phyloP scores from a whole-genome alignment of 92 coral and sea anemone species.

The Pocillopora meandrina region DNA sequence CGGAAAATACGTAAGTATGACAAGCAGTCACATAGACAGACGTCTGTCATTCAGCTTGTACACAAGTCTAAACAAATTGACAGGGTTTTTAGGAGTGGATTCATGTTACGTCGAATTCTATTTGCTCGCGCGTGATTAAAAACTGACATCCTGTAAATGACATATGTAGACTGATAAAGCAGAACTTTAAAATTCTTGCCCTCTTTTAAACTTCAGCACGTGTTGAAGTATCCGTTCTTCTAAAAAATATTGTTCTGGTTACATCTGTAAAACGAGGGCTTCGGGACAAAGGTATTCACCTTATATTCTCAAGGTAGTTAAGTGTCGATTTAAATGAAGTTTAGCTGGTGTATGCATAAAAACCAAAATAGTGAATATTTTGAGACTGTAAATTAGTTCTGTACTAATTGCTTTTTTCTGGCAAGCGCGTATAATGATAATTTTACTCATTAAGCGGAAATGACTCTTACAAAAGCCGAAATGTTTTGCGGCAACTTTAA shows the following conservation, averaged over 20 bases:
- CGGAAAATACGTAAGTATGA: not conserved
- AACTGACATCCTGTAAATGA: not conserved
- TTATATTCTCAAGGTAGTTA: too few species aligned
- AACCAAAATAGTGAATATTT: not conserved
- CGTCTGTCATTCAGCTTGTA: not conserved
- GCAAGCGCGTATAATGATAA: not conserved
- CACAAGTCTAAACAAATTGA: not conserved
- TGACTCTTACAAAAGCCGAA: not conserved
- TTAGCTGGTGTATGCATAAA: not conserved
- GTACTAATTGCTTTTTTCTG: not conserved
- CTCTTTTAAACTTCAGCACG: not conserved
- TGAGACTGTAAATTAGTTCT: not conserved
- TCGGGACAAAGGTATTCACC: too few species aligned
- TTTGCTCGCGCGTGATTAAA: not conserved
- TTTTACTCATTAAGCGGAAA: constrained; percentile 19
- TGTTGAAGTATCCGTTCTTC: too few species aligned
- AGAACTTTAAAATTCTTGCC: not conserved
- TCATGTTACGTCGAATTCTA: not conserved
- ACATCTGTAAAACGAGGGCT: too few species aligned
- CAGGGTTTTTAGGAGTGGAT: not conserved
- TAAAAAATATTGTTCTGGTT: too few species aligned
- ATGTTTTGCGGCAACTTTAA: constrained; percentile 11
- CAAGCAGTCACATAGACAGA: not conserved
- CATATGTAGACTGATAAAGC: not conserved
- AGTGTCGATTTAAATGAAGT: not conserved